Evolutionary conservation across 1,140 invertebrate species (phyloP).

Genomic region (Lepidurus couesii): DNA sequence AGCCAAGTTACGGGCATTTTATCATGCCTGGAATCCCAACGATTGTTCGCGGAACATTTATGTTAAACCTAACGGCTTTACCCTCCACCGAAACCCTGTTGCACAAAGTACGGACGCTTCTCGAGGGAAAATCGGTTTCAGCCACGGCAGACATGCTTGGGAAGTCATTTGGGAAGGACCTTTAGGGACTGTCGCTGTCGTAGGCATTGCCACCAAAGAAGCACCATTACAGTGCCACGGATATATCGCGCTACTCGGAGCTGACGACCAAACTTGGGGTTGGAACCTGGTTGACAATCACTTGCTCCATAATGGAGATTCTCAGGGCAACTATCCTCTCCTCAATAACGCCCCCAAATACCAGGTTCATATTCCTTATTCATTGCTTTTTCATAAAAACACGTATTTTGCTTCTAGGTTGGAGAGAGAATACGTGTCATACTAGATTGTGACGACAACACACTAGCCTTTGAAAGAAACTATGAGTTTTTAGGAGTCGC

Average conservation of each 20-base stretch:
- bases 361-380: slow-evolving; percentile 59
- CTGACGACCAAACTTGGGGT: slow-evolving; percentile 95
- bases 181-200: slow-evolving; percentile 87
- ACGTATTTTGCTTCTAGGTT: slow-evolving; percentile 58
- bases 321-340: slow-evolving; percentile 88
- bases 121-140: slow-evolving; percentile 87
- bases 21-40: slow-evolving; percentile 94
- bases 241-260: slow-evolving; percentile 88
- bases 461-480: slow-evolving; percentile 96
- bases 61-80: slow-evolving; percentile 95
- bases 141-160: slow-evolving; percentile 91
- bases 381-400: slow-evolving; percentile 1
- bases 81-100: slow-evolving; percentile 93
- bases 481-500: slow-evolving; percentile 97
- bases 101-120: slow-evolving; percentile 98
- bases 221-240: slow-evolving; percentile 76
- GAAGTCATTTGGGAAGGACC: slow-evolving; percentile 99
- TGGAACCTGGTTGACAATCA: slow-evolving; percentile 99
- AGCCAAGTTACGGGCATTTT: slow-evolving; percentile 87
- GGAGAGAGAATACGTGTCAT: slow-evolving; percentile 95
- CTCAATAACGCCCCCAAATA: slow-evolving; percentile 97
- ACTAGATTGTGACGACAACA: slow-evolving; percentile 94
- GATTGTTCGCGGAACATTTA: slow-evolving; percentile 96
- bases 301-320: slow-evolving; percentile 92
- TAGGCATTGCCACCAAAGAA: slow-evolving; percentile 92